Percentiles rank a stretch among this genome's conserved stretches.
Evolutionary conservation across 2,113 vertebrate genomes (phyloP).

Genomic region (Hypanus sabinus): DNA sequence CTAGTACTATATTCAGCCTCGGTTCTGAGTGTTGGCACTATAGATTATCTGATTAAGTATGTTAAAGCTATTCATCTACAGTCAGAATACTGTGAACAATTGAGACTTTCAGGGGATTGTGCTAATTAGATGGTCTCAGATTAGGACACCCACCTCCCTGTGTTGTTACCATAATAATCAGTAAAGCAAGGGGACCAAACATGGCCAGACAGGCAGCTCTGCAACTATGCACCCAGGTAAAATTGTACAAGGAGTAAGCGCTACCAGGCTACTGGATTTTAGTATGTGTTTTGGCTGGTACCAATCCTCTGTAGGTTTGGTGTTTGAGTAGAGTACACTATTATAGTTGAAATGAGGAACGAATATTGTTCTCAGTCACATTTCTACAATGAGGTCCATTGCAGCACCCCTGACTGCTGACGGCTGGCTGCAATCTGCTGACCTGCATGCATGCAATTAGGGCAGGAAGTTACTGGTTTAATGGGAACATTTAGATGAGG

Average conservation of each 20-base stretch:
- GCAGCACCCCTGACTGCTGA: too few relatives aligned
- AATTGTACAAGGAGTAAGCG: neutral
- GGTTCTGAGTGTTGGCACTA: neutral
- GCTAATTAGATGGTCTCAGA: too few relatives aligned
- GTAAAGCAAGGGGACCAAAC: neutral
- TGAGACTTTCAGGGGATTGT: too few relatives aligned
- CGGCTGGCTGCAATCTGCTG: too few relatives aligned
- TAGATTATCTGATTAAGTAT: neutral
- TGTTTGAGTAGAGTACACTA: neutral
- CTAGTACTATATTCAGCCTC: neutral
- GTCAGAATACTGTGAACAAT: too few relatives aligned
- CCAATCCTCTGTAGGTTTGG: neutral
- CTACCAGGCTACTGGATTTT: neutral
- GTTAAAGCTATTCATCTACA: too few relatives aligned
- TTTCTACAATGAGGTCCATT: neutral
- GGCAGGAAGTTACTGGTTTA: neutral
- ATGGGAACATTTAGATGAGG: neutral
- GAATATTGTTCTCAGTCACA: neutral
- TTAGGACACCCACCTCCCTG: too few relatives aligned
- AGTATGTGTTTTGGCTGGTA: neutral
- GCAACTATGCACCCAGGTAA: neutral
- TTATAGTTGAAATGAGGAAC: neutral
- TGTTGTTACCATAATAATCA: neutral
- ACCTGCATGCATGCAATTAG: neutral
- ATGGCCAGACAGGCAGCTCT: neutral